phyloP scores from a whole-genome alignment of 1,140 invertebrate species.

The Cyphomyrmex costatus region DNA sequence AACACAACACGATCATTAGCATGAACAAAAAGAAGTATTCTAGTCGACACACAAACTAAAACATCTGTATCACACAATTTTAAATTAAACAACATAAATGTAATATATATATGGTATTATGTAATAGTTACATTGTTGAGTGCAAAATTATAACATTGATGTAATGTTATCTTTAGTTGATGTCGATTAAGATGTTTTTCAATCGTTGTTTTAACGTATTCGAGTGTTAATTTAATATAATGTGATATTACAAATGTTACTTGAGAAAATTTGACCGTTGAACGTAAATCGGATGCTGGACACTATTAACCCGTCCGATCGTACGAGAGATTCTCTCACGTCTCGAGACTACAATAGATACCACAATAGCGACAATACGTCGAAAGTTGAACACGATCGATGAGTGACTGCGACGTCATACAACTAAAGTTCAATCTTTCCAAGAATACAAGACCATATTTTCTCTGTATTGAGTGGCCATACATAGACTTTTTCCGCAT shows the following conservation, averaged over 20 bases:
- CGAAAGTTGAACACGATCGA: conserved; percentile 6
- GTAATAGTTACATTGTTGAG: too few species aligned
- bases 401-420: background rate
- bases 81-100: too few species aligned
- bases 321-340: background rate
- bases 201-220: too few species aligned
- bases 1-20: background rate
- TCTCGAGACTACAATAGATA: background rate
- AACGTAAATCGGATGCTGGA: background rate
- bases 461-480: background rate
- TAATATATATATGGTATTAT: too few species aligned
- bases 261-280: background rate
- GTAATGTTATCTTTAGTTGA: background rate
- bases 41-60: too few species aligned
- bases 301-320: background rate
- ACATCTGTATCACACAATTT: too few species aligned
- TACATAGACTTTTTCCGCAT: background rate
- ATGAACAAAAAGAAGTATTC: background rate
- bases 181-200: background rate
- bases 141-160: too few species aligned
- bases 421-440: conserved; percentile 5
- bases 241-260: too few species aligned
- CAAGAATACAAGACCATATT: background rate
- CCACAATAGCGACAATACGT: background rate
- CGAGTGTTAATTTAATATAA: too few species aligned